A percentile compares a stretch with the other conserved stretches of the same genome.
phyloP scores from a whole-genome alignment of 2,113 vertebrate species.

The Ptilorrhoa leucosticta region DNA sequence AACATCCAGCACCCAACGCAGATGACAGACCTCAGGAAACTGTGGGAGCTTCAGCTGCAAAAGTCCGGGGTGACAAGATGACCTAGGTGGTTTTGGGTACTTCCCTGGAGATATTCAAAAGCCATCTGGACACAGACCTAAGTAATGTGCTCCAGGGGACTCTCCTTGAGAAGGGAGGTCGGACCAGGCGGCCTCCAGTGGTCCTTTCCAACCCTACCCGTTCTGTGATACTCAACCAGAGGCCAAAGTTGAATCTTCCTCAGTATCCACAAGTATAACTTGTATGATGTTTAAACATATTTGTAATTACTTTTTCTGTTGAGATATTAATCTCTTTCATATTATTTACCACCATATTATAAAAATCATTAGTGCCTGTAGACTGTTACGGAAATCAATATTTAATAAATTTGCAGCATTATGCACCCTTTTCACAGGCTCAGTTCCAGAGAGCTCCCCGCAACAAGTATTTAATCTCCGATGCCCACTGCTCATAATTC shows the following conservation, averaged over 20 bases:
- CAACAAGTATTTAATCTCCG: constrained; percentile 12
- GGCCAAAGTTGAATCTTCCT: neutral
- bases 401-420: constrained; percentile 42
- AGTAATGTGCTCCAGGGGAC: neutral
- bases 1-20: accelerated
- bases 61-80: neutral
- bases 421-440: neutral
- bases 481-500: constrained; percentile 17
- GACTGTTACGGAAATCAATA: constrained; percentile 20
- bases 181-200: neutral
- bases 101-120: neutral
- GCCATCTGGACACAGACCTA: neutral
- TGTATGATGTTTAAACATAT: neutral
- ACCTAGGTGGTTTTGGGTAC: neutral
- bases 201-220: neutral
- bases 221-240: neutral
- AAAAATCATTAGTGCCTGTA: constrained; percentile 16
- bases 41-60: neutral
- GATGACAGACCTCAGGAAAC: neutral
- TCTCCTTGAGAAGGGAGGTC: neutral
- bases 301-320: constrained; percentile 2
- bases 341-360: constrained; percentile 24
- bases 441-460: neutral
- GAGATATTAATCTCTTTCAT: constrained; percentile 4
- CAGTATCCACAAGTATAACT: neutral